phyloP scores from a whole-genome alignment of 64 coral and sea anemone genomes.

The Actinia equina region DNA sequence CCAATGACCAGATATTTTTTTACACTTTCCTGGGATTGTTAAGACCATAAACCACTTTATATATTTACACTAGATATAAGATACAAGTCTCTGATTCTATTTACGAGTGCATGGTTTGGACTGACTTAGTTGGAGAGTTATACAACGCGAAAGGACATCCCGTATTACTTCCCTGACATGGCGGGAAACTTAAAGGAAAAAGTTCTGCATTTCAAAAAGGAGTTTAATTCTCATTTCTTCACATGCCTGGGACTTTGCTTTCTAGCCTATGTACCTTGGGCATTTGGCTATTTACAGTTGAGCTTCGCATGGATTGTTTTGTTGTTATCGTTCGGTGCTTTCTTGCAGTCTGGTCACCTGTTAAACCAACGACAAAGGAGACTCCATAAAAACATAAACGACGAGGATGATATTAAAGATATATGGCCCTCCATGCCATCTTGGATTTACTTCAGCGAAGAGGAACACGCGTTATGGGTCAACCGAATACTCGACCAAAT shows the following conservation, averaged over 20 bases:
- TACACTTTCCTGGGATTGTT: background rate
- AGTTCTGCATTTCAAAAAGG: background rate
- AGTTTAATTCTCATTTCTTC: background rate
- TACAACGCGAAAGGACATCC: background rate
- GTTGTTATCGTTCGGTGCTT: slow-evolving; percentile 39
- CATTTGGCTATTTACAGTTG: slow-evolving; percentile 57
- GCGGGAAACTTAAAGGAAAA: background rate
- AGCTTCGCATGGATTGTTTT: slow-evolving; percentile 83
- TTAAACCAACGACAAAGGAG: slow-evolving; percentile 32
- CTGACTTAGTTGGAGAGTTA: background rate
- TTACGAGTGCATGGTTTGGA: background rate
- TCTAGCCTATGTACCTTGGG: slow-evolving; percentile 52
- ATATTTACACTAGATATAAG: background rate
- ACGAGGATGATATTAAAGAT: slow-evolving; percentile 37
- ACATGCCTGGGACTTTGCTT: slow-evolving; percentile 31
- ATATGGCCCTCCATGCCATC: slow-evolving; percentile 43
- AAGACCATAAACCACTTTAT: background rate
- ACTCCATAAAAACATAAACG: slow-evolving; percentile 42
- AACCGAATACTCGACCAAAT: slow-evolving; percentile 75
- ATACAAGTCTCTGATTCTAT: background rate
- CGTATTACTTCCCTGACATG: background rate
- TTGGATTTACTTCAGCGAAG: slow-evolving; percentile 57
- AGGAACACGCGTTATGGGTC: slow-evolving; percentile 64
- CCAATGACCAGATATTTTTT: background rate
- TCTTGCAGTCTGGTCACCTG: slow-evolving; percentile 51